Conservation (phyloP, 2,888 invertebrate genomes). For the Perdita meconis region DNA sequence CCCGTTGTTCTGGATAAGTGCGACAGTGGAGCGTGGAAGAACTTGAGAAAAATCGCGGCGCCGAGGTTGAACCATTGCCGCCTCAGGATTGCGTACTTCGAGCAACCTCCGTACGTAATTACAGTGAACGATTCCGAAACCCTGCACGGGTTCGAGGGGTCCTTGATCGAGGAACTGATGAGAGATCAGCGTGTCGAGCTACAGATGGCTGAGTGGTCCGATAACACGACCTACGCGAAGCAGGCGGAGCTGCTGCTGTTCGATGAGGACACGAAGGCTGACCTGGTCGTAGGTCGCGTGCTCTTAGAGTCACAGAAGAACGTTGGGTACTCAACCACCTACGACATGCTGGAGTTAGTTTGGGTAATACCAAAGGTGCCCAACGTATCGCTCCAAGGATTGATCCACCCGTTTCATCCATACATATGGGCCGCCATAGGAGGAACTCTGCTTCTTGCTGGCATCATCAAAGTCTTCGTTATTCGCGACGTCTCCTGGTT, state of each 20-base stretch:
- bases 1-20: constrained; percentile 68
- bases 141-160: constrained; percentile 51
- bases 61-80: constrained; percentile 54
- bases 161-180: constrained; percentile 44
- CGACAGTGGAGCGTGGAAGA: constrained; percentile 24
- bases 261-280: constrained; percentile 36
- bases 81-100: constrained; percentile 64
- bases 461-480: constrained; percentile 64
- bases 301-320: constrained; percentile 47
- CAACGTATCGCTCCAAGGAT: constrained; percentile 72
- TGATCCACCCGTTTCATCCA: constrained; percentile 72
- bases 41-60: neutral
- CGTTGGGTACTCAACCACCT: constrained; percentile 67
- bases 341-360: constrained; percentile 66
- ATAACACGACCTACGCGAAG: neutral
- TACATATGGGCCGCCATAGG: constrained; percentile 75
- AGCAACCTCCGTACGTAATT: constrained; percentile 64
- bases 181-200: neutral
- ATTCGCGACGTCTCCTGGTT: constrained; percentile 71
- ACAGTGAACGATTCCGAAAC: neutral
- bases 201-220: constrained; percentile 39
- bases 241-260: neutral
- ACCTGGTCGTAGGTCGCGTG: constrained; percentile 72
- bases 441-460: constrained; percentile 66
- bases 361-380: constrained; percentile 74